phyloP scores from a whole-genome alignment of 2,888 invertebrate genomes.

The Norana najaformis region DNA sequence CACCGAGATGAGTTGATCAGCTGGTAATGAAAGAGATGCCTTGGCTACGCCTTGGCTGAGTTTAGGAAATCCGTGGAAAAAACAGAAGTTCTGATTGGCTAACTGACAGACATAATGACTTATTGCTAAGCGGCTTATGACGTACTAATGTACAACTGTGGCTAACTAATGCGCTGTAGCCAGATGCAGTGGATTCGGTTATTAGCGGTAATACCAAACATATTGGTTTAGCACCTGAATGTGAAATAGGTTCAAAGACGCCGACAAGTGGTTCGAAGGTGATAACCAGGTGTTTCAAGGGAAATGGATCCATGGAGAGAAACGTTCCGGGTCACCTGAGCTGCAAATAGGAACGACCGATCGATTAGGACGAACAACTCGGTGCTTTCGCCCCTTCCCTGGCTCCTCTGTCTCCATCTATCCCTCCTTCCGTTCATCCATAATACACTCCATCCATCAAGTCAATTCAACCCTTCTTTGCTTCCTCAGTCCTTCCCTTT shows the following conservation, averaged over 20 bases:
- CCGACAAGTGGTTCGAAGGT: not conserved
- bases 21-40: too few species aligned
- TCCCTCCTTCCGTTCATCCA: not conserved
- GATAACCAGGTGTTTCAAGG: not conserved
- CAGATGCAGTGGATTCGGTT: not conserved
- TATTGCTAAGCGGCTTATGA: not conserved
- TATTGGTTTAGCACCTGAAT: not conserved
- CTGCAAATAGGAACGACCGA: not conserved
- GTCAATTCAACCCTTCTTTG: too few species aligned
- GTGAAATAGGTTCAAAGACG: not conserved
- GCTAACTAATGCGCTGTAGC: not conserved
- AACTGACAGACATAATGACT: not conserved
- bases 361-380: slow-evolving; percentile 3
- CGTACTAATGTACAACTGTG: not conserved
- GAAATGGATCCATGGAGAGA: not conserved
- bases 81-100: not conserved
- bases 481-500: too few species aligned
- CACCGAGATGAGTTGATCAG: not conserved
- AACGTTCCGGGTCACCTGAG: not conserved
- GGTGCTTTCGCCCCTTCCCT: too few species aligned
- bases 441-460: too few species aligned
- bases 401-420: not conserved
- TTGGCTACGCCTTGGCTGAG: too few species aligned
- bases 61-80: not conserved
- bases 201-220: not conserved